phyloP scores from a whole-genome alignment of 1,140 invertebrate species.

The Sycobia sp. region DNA sequence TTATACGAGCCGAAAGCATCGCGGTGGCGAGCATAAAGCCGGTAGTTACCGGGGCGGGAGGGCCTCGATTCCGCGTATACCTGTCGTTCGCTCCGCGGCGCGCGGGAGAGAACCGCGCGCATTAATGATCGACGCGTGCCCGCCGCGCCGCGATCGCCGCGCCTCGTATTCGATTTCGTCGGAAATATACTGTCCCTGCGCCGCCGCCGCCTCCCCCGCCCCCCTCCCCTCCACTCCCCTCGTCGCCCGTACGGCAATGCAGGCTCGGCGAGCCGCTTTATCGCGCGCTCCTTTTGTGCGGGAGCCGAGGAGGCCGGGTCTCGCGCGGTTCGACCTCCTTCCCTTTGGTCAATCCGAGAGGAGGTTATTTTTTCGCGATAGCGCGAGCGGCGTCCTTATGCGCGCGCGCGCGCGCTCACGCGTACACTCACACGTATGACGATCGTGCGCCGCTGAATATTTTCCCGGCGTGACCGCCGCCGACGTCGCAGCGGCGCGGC shows the following conservation, averaged over 20 bases:
- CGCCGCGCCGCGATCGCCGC: too few relatives aligned
- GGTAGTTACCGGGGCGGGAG: background rate
- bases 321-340: too few relatives aligned
- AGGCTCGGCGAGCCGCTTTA: too few relatives aligned
- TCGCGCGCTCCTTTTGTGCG: conserved; percentile 9
- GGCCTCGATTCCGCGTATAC: conserved; percentile 8
- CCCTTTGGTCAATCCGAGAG: conserved; percentile 24
- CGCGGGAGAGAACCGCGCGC: background rate
- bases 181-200: conserved; percentile 32
- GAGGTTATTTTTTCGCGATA: conserved; percentile 22
- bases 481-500: background rate
- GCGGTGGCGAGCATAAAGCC: background rate
- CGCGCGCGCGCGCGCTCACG: too few relatives aligned
- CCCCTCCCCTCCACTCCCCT: too few relatives aligned
- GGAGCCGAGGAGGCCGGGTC: conserved; percentile 1
- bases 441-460: too few relatives aligned
- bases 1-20: too few relatives aligned
- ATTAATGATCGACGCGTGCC: conserved; percentile 16
- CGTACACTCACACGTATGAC: too few relatives aligned
- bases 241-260: too few relatives aligned
- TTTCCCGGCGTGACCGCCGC: background rate
- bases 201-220: too few relatives aligned
- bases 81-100: too few relatives aligned
- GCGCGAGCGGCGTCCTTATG: conserved; percentile 16
- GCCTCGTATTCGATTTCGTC: conserved; percentile 33